Base-by-base conservation (phyloP, 2,797 vertebrate genomes). In the Sternotherus odoratus region DNA sequence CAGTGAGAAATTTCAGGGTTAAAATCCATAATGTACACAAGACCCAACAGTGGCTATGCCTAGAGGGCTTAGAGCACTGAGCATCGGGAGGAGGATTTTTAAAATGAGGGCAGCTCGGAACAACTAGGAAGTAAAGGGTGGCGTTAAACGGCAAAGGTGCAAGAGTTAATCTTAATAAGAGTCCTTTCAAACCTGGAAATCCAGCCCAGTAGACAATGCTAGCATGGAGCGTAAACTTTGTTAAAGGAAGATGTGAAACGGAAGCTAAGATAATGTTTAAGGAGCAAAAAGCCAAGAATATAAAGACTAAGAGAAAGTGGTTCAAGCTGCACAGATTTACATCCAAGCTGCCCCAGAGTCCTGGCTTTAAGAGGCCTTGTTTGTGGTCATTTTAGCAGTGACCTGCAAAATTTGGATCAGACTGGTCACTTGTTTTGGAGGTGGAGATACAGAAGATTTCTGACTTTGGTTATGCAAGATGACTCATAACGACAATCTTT, bases 271-370 rank as follows among this genome's bases (percentile, higher is more conserved):
- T 3, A 63, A 63, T 16, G 30, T 63, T 63, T 63, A 63, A 63
- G 30, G 8, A 49, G n/a, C 30, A 17, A 77, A 80, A 28, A 56
- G 53, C 16, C 78, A 57, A 43, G 53, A 8, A 74, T 84, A 36
- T 82, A 46, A 81, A 23, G n/a, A 2, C 84, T 54, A 66, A 63
- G 39, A 84, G 56, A 82, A 56, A 60, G 43, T 56, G 85, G 10
- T 8, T 2, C n/a, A 46, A 74, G 28, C 75, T 72, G 36, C 46
- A 33, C 1, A 17, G 57, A 74, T 54, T 28, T 3, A 4, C 17
- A n/a, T 23, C 23, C 33, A 80, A 17, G 33, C 1, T 2, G 50
- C 26, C 46, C 6, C 60, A 36, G n/a, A 0, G 1, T 39, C 16
- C 46, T 60, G 8, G 46, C 4, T 57, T 90, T 19, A 17, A 17